Evolutionary conservation across 1,140 invertebrate genomes (phyloP).

Genomic region (Caenorhabditis tropicalis): DNA sequence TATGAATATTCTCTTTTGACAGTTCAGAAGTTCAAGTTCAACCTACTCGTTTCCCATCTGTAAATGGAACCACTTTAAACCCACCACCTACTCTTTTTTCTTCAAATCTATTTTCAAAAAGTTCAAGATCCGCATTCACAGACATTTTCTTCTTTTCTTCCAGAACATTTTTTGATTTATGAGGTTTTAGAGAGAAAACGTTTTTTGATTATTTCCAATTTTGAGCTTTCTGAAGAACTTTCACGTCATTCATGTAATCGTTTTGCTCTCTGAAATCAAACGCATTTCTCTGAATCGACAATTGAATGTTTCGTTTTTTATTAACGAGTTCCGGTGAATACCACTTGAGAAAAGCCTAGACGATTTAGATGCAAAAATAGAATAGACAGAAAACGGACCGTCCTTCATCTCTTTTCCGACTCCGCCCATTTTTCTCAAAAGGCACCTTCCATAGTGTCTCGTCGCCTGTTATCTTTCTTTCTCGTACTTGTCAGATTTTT

Average conservation of each 20-base stretch:
- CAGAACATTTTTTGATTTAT: background rate
- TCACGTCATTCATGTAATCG: constrained; percentile 1
- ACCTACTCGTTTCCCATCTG: background rate
- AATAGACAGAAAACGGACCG: background rate
- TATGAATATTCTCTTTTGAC: background rate
- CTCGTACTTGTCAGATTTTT: background rate
- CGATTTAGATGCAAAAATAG: background rate
- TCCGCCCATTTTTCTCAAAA: background rate
- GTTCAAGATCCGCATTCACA: background rate
- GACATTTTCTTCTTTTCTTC: background rate
- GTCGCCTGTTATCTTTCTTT: background rate
- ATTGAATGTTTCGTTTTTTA: background rate
- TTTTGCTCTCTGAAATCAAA: background rate
- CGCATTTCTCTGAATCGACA: background rate
- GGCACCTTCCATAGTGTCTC: constrained; percentile 2
- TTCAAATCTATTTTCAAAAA: background rate
- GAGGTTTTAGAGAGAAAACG: background rate
- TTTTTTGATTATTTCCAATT: background rate
- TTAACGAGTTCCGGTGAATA: background rate
- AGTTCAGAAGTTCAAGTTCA: constrained; percentile 3
- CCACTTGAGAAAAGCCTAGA: background rate
- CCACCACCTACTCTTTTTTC: background rate
- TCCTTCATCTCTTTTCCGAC: background rate
- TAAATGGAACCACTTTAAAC: constrained; percentile 2
- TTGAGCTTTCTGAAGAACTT: background rate